Percentiles rank a stretch among this genome's conserved stretches.
These are phyloP conservation scores for Andrena dorsata DNA, from an alignment of 2,888 invertebrate species.

Conservation along the genomic window DNA sequence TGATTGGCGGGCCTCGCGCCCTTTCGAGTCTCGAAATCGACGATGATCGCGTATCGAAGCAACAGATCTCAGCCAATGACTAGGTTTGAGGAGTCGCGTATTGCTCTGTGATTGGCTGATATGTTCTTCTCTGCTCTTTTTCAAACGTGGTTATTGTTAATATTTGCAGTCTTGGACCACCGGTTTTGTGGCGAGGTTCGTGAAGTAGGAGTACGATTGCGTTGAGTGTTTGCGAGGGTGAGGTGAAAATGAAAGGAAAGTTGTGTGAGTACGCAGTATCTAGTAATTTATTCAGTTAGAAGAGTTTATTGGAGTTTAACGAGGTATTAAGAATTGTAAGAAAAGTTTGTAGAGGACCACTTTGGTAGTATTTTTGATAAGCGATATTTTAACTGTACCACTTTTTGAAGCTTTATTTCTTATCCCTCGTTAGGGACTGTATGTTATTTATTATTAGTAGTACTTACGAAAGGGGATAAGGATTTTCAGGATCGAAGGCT, in stretches of 20 bases:
- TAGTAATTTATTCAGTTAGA: too few relatives aligned
- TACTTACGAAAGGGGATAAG: too few relatives aligned
- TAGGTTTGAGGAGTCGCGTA: background rate
- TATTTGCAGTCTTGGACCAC: background rate
- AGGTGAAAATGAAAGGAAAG: background rate
- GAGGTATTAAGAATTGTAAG: too few relatives aligned
- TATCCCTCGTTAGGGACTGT: too few relatives aligned
- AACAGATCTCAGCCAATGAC: constrained; percentile 7
- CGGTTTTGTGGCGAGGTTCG: background rate
- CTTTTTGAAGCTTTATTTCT: too few relatives aligned
- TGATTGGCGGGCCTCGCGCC: background rate
- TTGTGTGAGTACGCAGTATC: background rate
- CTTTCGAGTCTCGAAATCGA: background rate
- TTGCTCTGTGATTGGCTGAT: constrained; percentile 13
- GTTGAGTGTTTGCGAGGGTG: background rate
- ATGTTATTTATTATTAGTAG: too few relatives aligned
- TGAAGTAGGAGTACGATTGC: background rate
- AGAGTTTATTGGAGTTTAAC: too few relatives aligned
- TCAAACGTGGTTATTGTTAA: background rate
- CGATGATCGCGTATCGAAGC: constrained; percentile 9
- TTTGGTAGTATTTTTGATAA: too few relatives aligned
- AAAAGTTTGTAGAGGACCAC: too few relatives aligned
- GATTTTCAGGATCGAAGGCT: too few relatives aligned
- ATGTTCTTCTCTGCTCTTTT: background rate
- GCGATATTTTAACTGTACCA: too few relatives aligned